These are phyloP conservation scores for Peromyscus leucopus DNA, from an alignment of 2,113 vertebrate species.

Conservation along the genomic window DNA sequence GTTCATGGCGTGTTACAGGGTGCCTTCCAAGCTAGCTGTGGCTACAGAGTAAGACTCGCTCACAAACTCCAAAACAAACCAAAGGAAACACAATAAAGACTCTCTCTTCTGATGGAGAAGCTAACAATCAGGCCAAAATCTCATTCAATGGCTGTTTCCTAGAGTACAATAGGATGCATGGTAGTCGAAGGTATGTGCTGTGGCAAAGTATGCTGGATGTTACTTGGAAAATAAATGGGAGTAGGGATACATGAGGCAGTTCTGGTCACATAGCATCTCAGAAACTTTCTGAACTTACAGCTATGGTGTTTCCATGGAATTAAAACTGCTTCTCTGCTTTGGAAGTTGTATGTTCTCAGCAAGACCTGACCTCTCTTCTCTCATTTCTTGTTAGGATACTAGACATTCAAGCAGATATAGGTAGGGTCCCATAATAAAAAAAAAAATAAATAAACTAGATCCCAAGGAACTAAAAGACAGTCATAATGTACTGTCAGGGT, in stretches of 20 bases:
- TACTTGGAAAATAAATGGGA: background rate
- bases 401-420: background rate
- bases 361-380: background rate
- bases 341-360: background rate
- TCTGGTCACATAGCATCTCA: background rate
- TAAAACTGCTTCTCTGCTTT: background rate
- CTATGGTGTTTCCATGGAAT: background rate
- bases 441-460: background rate
- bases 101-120: background rate
- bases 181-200: background rate
- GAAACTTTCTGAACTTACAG: background rate
- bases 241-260: background rate
- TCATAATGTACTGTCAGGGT: background rate
- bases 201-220: background rate
- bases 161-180: background rate
- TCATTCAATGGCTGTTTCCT: background rate
- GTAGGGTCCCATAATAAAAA: background rate
- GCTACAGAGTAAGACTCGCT: background rate
- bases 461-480: background rate
- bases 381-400: background rate
- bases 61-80: background rate
- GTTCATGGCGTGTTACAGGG: background rate
- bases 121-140: background rate
- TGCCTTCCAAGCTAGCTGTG: background rate
- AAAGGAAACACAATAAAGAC: background rate